A percentile compares a stretch with the other conserved stretches of the same genome.
phyloP scores from a whole-genome alignment of 2,797 vertebrate genomes.

The Nothura maculosa region DNA sequence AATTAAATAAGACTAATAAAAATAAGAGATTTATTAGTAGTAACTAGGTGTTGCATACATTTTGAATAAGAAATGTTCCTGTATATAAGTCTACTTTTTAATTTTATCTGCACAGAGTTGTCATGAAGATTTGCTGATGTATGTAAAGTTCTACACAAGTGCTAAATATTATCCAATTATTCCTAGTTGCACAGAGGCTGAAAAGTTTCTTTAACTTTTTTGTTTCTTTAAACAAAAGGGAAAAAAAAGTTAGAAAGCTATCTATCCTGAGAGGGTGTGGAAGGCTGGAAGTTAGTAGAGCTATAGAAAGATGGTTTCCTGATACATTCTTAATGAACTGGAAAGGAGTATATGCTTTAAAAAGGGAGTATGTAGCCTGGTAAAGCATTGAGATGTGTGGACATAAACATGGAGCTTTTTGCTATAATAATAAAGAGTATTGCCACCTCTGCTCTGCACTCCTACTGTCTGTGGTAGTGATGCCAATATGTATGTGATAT shows the following conservation, averaged over 20 bases:
- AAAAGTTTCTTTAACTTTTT: neutral
- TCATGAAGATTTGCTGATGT: neutral
- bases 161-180: neutral
- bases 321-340: neutral
- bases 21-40: neutral
- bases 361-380: neutral
- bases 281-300: neutral
- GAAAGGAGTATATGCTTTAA: accelerated
- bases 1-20: neutral
- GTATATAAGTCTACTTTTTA: neutral
- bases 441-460: neutral
- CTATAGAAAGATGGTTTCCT: neutral
- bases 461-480: neutral
- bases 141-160: neutral
- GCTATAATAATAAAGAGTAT: neutral
- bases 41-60: neutral
- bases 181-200: neutral
- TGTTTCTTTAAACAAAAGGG: accelerated
- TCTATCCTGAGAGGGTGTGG: neutral
- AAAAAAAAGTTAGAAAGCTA: neutral
- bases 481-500: no score
- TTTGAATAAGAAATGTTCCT: neutral
- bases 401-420: neutral
- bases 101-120: neutral
- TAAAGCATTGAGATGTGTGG: neutral